A percentile compares a stretch with the other conserved stretches of the same genome.
These are phyloP conservation scores for Anguilla japonica DNA, from an alignment of 2,113 vertebrate genomes.

Conservation along the genomic window DNA sequence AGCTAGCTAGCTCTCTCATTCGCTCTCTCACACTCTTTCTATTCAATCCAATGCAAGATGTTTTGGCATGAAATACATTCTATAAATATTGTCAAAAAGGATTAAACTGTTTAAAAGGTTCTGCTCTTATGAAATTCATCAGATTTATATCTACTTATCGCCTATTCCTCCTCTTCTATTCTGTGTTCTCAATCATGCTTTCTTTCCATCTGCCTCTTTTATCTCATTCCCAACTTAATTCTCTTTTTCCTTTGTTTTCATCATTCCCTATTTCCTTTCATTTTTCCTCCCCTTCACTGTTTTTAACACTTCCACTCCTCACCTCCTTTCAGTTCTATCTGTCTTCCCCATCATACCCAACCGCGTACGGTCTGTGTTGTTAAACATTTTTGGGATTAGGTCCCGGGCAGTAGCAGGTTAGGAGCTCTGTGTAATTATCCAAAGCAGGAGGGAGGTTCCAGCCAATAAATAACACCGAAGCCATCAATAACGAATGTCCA, in stretches of 20 bases:
- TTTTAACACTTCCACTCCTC: background rate
- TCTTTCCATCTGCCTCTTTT: background rate
- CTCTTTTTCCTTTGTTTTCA: background rate
- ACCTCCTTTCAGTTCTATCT: background rate
- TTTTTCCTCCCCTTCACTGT: background rate
- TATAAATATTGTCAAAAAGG: background rate
- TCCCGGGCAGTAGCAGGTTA: slow-evolving; percentile 38
- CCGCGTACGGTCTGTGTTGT: slow-evolving; percentile 26
- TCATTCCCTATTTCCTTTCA: background rate
- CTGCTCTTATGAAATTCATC: background rate
- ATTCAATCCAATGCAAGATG: background rate
- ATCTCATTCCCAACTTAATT: background rate
- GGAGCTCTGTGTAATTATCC: slow-evolving; percentile 50
- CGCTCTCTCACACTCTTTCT: background rate
- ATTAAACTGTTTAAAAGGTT: background rate
- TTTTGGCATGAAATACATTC: background rate
- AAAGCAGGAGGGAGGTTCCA: slow-evolving; percentile 20
- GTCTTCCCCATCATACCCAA: background rate
- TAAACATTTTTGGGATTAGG: slow-evolving; percentile 44
- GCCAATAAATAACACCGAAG: slow-evolving; percentile 34
- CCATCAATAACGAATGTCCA: slow-evolving; percentile 10
- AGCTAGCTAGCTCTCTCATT: slow-evolving; percentile 22
- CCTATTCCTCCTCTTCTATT: background rate
- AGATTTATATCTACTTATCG: background rate
- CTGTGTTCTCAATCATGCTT: background rate